A percentile compares a stretch with the other conserved stretches of the same genome.
phyloP scores from a whole-genome alignment of 2,113 vertebrate genomes.

The Dinomys branickii region DNA sequence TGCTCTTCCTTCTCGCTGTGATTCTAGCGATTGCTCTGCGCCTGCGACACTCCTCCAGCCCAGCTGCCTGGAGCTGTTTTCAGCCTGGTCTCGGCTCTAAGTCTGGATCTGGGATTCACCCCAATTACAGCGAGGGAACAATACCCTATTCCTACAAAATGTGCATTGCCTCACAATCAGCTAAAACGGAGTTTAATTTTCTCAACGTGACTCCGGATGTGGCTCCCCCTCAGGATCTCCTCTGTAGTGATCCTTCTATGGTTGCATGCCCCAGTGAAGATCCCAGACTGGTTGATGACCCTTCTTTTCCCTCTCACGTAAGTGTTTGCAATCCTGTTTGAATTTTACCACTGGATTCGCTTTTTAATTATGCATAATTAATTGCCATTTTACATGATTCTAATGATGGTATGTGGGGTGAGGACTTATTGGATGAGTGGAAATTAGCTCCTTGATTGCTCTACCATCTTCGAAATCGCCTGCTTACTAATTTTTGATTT shows the following conservation, averaged over 20 bases:
- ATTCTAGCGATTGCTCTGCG: too few relatives aligned
- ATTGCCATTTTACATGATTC: background rate
- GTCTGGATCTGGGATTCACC: slow-evolving; percentile 27
- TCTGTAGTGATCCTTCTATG: slow-evolving; percentile 40
- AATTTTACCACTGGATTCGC: background rate
- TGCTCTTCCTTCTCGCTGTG: too few relatives aligned
- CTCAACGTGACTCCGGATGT: background rate
- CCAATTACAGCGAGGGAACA: slow-evolving; percentile 70
- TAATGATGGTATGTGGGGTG: background rate
- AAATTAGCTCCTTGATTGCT: background rate
- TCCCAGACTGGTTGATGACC: background rate
- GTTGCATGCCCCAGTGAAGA: slow-evolving; percentile 50
- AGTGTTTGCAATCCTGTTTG: slow-evolving; percentile 54
- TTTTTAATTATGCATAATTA: background rate
- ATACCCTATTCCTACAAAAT: slow-evolving; percentile 81
- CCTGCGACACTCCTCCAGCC: too few relatives aligned
- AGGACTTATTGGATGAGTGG: background rate
- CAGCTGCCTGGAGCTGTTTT: too few relatives aligned
- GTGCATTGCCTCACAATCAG: slow-evolving; percentile 74
- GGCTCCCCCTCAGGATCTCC: slow-evolving; percentile 16
- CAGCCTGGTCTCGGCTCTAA: background rate
- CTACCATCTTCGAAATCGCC: background rate
- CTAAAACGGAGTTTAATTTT: slow-evolving; percentile 77
- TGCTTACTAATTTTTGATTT: background rate
- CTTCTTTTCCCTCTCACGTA: slow-evolving; percentile 55